Evolutionary conservation across 1,140 invertebrate genomes (phyloP).

Genomic region (Drosophila serrata): DNA sequence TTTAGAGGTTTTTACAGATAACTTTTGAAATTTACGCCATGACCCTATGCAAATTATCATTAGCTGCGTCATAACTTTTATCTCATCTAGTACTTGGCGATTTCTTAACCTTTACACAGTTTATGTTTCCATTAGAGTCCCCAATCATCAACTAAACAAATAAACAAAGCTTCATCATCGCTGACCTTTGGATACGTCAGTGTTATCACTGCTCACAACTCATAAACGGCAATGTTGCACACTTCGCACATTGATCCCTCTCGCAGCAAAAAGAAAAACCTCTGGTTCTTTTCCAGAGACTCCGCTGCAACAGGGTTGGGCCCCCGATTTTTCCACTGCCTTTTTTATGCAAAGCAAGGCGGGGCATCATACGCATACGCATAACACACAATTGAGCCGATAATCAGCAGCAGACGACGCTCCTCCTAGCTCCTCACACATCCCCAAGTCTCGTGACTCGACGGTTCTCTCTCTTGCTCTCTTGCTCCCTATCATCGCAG

Average conservation of each 20-base stretch:
- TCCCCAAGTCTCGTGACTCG: conserved; percentile 58
- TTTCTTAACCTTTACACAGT: not conserved
- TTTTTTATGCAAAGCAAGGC: conserved; percentile 34
- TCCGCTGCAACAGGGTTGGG: not conserved
- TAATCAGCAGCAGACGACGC: conserved; percentile 34
- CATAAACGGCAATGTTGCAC: conserved; percentile 9
- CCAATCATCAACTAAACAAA: not conserved
- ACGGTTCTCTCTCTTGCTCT: not conserved
- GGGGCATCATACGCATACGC: conserved; percentile 13
- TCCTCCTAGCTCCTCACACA: conserved; percentile 21
- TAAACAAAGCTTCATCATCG: conserved; percentile 10
- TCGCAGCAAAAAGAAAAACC: conserved; percentile 14
- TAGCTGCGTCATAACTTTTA: not conserved
- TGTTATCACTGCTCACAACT: conserved; percentile 9
- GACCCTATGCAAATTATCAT: not conserved
- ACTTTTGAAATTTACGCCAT: not conserved
- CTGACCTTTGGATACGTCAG: conserved; percentile 15
- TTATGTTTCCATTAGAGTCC: not conserved
- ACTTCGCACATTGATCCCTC: conserved; percentile 11
- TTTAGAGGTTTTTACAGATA: not conserved
- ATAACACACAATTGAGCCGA: conserved; percentile 34
- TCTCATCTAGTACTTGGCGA: too few species aligned
- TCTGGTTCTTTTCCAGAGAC: conserved; percentile 27
- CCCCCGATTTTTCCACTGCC: conserved; percentile 24
- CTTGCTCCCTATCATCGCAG: conserved; percentile 26